These are phyloP conservation scores for Sarcophaga carnaria DNA, from an alignment of 2,888 invertebrate species.

Conservation along the genomic window DNA sequence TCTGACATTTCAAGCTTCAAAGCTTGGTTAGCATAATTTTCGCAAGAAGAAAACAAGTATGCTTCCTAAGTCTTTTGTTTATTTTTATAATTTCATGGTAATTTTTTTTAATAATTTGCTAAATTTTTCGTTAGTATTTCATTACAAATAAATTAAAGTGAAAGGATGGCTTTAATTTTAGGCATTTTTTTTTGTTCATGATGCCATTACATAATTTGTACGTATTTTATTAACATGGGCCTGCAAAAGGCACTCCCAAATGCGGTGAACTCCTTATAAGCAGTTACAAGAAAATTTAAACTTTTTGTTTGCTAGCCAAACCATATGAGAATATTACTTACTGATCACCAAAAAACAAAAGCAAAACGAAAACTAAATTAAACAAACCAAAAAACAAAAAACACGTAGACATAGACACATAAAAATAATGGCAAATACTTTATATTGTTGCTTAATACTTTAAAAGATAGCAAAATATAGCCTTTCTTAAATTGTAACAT, in stretches of 20 bases:
- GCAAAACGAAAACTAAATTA: neutral
- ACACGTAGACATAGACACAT: too few relatives aligned
- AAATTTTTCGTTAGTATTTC: neutral
- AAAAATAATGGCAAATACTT: neutral
- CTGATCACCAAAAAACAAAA: conserved; percentile 7
- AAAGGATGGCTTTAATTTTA: conserved; percentile 22
- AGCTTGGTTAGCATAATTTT: neutral
- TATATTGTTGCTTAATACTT: conserved; percentile 39
- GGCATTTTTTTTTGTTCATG: neutral
- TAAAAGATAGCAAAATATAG: conserved; percentile 52
- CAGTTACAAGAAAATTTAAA: conserved; percentile 25
- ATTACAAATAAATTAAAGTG: conserved; percentile 13
- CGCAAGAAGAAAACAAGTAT: neutral
- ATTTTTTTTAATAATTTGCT: neutral
- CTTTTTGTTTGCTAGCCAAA: neutral
- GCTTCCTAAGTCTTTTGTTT: conserved; percentile 24
- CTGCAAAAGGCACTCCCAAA: conserved; percentile 28
- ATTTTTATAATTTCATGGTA: neutral
- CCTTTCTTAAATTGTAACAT: conserved; percentile 53
- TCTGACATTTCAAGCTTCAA: neutral
- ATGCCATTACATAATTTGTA: too few relatives aligned
- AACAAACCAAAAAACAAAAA: neutral
- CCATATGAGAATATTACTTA: conserved; percentile 6
- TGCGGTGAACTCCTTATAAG: conserved; percentile 16
- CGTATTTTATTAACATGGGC: conserved; percentile 7